Percentiles rank a stretch among this genome's conserved stretches.
Conservation (phyloP, 2,888 invertebrate genomes). For the Himalopsyche tibetana region DNA sequence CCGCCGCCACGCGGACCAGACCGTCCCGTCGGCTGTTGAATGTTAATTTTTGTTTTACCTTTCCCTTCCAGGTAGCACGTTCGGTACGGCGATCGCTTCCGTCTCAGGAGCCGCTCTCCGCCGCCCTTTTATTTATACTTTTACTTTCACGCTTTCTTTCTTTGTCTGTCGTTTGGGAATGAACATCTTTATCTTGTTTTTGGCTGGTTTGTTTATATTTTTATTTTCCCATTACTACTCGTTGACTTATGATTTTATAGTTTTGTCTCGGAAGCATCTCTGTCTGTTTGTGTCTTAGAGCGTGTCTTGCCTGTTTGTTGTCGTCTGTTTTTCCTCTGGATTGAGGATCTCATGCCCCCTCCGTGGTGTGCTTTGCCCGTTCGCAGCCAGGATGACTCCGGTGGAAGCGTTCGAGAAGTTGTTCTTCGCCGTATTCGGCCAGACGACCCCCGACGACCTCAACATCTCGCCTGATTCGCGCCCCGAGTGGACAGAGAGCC, state of each 20-base stretch:
- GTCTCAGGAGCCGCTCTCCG: neutral
- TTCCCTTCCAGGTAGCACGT: slow-evolving; percentile 64
- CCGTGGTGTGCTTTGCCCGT: slow-evolving; percentile 48
- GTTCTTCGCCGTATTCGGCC: slow-evolving; percentile 98
- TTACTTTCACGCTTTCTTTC: slow-evolving; percentile 60
- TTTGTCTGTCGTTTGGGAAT: slow-evolving; percentile 60
- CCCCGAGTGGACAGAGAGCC: slow-evolving; percentile 89
- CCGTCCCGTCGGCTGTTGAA: slow-evolving; percentile 47
- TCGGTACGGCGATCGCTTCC: slow-evolving; percentile 41
- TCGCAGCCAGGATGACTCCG: slow-evolving; percentile 88
- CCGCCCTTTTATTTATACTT: slow-evolving; percentile 47
- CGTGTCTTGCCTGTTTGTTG: slow-evolving; percentile 62
- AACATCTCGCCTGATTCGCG: slow-evolving; percentile 83
- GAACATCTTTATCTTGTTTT: slow-evolving; percentile 59
- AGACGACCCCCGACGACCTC: slow-evolving; percentile 91
- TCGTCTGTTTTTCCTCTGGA: slow-evolving; percentile 65
- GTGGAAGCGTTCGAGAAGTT: slow-evolving; percentile 97
- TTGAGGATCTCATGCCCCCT: slow-evolving; percentile 64
- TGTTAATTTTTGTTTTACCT: slow-evolving; percentile 52
- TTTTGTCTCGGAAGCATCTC: slow-evolving; percentile 55
- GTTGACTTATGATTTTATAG: slow-evolving; percentile 42
- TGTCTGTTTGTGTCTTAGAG: slow-evolving; percentile 57
- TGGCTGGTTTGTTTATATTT: slow-evolving; percentile 58
- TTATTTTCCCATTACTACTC: slow-evolving; percentile 55
- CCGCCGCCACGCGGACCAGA: slow-evolving; percentile 6